A percentile compares a stretch with the other conserved stretches of the same genome.
Evolutionary conservation across 1,140 invertebrate genomes (phyloP).

Genomic region (Leptinotarsa lineolata): DNA sequence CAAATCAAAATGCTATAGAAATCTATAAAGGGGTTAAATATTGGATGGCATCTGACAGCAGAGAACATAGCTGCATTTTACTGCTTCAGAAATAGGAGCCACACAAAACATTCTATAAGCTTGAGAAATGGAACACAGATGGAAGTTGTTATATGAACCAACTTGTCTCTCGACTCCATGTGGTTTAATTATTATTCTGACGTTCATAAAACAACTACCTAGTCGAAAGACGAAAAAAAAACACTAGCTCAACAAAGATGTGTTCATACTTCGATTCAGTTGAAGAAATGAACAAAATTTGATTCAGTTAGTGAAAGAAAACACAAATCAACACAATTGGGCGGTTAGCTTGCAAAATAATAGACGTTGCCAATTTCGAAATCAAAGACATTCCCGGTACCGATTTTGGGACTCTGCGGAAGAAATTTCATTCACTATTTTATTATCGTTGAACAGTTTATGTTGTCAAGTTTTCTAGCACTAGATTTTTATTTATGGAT

Average conservation of each 20-base stretch:
- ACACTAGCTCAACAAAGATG: neutral
- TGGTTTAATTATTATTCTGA: neutral
- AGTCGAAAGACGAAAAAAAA: neutral
- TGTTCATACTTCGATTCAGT: neutral
- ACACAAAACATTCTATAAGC: conserved; percentile 17
- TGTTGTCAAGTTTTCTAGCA: neutral
- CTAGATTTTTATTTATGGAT: too few species aligned
- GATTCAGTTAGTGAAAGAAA: conserved; percentile 15
- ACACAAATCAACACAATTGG: conserved; percentile 22
- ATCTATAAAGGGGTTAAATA: neutral
- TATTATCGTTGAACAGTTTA: neutral
- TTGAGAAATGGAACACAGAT: neutral
- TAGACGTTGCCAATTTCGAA: conserved; percentile 12
- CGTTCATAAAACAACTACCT: neutral
- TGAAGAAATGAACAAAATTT: neutral
- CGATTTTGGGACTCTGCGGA: neutral
- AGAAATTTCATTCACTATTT: neutral
- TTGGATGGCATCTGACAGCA: neutral
- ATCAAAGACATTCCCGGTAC: neutral
- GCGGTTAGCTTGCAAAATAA: conserved; percentile 30
- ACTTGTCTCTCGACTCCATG: too few species aligned
- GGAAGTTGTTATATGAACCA: neutral
- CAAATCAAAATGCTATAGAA: neutral
- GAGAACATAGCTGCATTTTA: conserved; percentile 36
- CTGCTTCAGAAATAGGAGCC: conserved; percentile 50